Percentiles rank a stretch among this genome's conserved stretches.
Conservation (phyloP, 2,888 invertebrate species). For the Drosophila percnosoma region DNA sequence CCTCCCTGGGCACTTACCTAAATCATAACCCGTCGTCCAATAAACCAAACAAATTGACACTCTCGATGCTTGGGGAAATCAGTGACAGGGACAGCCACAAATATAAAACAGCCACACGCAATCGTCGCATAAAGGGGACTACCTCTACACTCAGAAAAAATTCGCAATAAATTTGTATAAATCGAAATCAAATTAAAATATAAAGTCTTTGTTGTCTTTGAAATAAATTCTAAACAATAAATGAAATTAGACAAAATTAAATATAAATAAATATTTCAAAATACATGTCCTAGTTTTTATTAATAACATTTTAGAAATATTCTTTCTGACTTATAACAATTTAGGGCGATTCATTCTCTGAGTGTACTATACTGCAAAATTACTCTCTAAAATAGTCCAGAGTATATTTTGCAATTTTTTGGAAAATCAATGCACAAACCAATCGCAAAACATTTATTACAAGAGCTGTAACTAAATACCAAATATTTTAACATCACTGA, state of each 20-base stretch:
- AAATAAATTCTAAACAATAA: not conserved
- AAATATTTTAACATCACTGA: slow-evolving; percentile 32
- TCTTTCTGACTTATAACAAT: not conserved
- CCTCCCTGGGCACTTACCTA: slow-evolving; percentile 67
- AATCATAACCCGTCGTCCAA: slow-evolving; percentile 66
- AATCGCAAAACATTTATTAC: slow-evolving; percentile 50
- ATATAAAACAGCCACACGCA: slow-evolving; percentile 51
- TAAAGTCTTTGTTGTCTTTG: not conserved
- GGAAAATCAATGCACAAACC: slow-evolving; percentile 20
- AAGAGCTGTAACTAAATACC: slow-evolving; percentile 6
- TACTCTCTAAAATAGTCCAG: not conserved
- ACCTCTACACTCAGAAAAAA: not conserved
- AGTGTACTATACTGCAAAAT: not conserved
- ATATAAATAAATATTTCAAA: not conserved
- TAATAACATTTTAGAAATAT: not conserved
- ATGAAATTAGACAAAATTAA: not conserved
- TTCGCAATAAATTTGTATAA: not conserved
- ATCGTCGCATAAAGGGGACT: slow-evolving; percentile 3
- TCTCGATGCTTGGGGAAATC: slow-evolving; percentile 73
- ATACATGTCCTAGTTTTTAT: not conserved
- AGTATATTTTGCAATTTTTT: slow-evolving; percentile 13
- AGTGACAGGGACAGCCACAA: slow-evolving; percentile 50
- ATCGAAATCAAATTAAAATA: not conserved
- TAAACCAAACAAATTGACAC: slow-evolving; percentile 73
- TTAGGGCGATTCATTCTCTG: not conserved